phyloP scores from a whole-genome alignment of 2,888 invertebrate species.

The Myathropa florea region DNA sequence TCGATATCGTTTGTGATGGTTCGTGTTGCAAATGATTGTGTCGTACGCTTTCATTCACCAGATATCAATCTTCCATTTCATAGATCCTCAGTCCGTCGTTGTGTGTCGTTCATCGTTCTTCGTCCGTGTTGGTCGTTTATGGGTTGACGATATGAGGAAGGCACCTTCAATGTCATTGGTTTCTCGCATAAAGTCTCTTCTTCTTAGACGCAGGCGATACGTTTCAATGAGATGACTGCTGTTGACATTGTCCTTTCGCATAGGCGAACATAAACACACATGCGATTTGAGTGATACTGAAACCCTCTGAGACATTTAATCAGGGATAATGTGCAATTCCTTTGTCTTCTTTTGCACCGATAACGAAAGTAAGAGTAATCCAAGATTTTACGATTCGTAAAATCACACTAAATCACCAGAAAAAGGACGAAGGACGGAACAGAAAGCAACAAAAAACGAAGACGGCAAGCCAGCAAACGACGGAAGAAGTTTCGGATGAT shows the following conservation, averaged over 20 bases:
- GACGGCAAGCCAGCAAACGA: background rate
- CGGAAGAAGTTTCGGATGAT: background rate
- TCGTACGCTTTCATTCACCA: slow-evolving; percentile 17
- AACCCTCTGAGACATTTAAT: slow-evolving; percentile 45
- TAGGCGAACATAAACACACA: background rate
- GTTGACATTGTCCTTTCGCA: slow-evolving; percentile 23
- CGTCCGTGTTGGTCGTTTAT: background rate
- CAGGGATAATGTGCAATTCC: slow-evolving; percentile 62
- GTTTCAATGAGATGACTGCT: slow-evolving; percentile 37
- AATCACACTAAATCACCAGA: slow-evolving; percentile 59
- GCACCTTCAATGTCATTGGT: slow-evolving; percentile 1
- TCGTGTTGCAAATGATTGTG: slow-evolving; percentile 36
- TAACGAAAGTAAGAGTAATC: slow-evolving; percentile 54
- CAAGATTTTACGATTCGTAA: slow-evolving; percentile 60
- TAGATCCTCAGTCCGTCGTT: background rate
- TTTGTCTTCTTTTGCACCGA: slow-evolving; percentile 52
- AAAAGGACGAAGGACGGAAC: background rate
- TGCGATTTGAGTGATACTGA: background rate
- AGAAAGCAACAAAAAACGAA: background rate
- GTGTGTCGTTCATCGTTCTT: background rate
- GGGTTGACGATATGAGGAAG: slow-evolving; percentile 5
- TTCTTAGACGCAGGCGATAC: slow-evolving; percentile 26
- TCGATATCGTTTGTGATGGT: slow-evolving; percentile 24
- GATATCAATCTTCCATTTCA: slow-evolving; percentile 49
- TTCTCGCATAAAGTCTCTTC: slow-evolving; percentile 30